A percentile compares a stretch with the other conserved stretches of the same genome.
Evolutionary conservation across 2,113 vertebrate genomes (phyloP).

Genomic region (Merops nubicus): DNA sequence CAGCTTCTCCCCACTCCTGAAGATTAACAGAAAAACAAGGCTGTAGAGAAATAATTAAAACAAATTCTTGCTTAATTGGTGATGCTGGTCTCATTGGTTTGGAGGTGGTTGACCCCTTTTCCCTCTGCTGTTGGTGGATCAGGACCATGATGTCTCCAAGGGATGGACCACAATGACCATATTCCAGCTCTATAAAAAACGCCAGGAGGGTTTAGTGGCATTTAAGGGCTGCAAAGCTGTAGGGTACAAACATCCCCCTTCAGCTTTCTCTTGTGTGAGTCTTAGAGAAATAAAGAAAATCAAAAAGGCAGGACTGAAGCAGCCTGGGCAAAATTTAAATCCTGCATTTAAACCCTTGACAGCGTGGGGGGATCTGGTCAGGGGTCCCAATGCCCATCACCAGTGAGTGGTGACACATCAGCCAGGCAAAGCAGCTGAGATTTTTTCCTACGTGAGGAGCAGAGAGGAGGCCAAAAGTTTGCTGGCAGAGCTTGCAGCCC

Average conservation of each 20-base stretch:
- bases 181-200: neutral
- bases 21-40: neutral
- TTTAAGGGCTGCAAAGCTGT: neutral
- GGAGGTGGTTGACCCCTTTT: neutral
- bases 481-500: neutral
- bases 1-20: neutral
- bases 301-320: neutral
- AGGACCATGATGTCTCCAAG: neutral
- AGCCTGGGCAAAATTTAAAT: neutral
- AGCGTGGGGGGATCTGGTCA: fast-evolving
- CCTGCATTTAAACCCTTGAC: neutral
- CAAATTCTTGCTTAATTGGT: neutral
- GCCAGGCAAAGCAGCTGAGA: neutral
- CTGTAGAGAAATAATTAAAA: neutral
- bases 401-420: fast-evolving
- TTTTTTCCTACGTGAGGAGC: fast-evolving
- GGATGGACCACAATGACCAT: neutral
- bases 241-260: neutral
- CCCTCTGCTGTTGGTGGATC: neutral
- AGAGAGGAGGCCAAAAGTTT: neutral
- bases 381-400: fast-evolving
- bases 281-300: neutral
- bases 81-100: neutral
- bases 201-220: neutral
- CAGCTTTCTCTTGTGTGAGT: neutral